Evolutionary conservation across 2,797 vertebrate species (phyloP).

Genomic region (Leptatherina wallacei): DNA sequence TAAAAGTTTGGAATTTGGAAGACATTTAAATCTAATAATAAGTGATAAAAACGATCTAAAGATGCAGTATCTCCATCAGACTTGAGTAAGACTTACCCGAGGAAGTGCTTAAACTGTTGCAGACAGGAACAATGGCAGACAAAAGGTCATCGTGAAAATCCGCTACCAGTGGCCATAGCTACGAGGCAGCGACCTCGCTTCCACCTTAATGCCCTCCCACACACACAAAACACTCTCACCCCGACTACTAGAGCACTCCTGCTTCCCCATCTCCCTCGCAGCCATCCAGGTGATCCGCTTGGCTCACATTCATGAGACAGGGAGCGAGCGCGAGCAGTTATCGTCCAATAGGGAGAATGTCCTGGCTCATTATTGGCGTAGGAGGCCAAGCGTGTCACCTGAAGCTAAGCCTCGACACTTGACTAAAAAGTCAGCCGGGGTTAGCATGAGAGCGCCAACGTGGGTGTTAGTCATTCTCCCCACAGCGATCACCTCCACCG

Average conservation of each 20-base stretch:
- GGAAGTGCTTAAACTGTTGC: conserved; percentile 68
- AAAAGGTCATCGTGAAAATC: conserved; percentile 78
- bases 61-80: conserved; percentile 38
- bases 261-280: conserved; percentile 67
- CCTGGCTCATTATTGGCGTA: conserved; percentile 84
- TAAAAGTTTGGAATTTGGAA: background rate
- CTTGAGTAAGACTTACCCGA: conserved; percentile 54
- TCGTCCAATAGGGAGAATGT: conserved; percentile 81
- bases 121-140: conserved; percentile 80
- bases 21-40: background rate
- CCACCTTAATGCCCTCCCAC: conserved; percentile 82
- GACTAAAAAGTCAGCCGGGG: conserved; percentile 79
- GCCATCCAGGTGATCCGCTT: conserved; percentile 88
- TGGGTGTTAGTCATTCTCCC: conserved; percentile 77
- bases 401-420: conserved; percentile 74
- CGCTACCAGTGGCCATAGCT: conserved; percentile 71
- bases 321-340: conserved; percentile 77
- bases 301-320: conserved; percentile 80
- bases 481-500: conserved; percentile 73
- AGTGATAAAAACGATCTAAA: background rate
- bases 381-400: conserved; percentile 82
- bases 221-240: conserved; percentile 57
- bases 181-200: conserved; percentile 85
- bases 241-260: conserved; percentile 32
- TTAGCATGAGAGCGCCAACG: conserved; percentile 72